Evolutionary conservation across 2,888 invertebrate genomes (phyloP).

Genomic region (Tinea pellionella): DNA sequence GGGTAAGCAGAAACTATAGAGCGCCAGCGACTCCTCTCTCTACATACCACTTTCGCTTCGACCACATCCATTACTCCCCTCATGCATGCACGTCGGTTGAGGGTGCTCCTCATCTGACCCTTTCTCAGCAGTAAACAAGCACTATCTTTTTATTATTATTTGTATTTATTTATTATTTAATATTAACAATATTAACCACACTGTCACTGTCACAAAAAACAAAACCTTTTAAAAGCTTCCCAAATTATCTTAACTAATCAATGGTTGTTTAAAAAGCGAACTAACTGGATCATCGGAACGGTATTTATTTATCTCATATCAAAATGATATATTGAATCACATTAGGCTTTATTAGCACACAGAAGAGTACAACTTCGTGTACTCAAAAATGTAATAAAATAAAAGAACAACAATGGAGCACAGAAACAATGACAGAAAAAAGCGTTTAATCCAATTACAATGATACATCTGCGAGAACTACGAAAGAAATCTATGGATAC

Average conservation of each 20-base stretch:
- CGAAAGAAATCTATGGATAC: slow-evolving; percentile 15
- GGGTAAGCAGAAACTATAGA: too few relatives aligned
- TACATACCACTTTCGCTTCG: too few relatives aligned
- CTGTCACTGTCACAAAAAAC: too few relatives aligned
- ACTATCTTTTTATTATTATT: too few relatives aligned
- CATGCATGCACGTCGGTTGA: too few relatives aligned
- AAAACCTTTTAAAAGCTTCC: too few relatives aligned
- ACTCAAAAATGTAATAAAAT: slow-evolving; percentile 2
- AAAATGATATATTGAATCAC: slow-evolving; percentile 26
- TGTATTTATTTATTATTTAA: too few relatives aligned
- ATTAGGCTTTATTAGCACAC: slow-evolving; percentile 61
- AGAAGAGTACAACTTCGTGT: slow-evolving; percentile 16
- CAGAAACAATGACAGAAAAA: slow-evolving; percentile 59
- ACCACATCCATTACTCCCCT: too few relatives aligned
- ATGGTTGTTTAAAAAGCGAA: neutral
- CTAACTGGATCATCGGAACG: neutral
- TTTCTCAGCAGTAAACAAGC: too few relatives aligned
- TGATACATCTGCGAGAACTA: slow-evolving; percentile 36
- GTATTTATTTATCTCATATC: neutral
- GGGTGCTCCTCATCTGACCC: too few relatives aligned
- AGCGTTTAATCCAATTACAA: slow-evolving; percentile 66
- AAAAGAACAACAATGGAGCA: slow-evolving; percentile 48
- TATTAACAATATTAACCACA: too few relatives aligned
- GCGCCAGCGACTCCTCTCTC: too few relatives aligned
- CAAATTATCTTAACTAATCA: neutral